Evolutionary conservation across 23 tunicate genomes (phyloP), one percentile per base, ranked within the genome.

Genomic region (Styela plicata): DNA sequence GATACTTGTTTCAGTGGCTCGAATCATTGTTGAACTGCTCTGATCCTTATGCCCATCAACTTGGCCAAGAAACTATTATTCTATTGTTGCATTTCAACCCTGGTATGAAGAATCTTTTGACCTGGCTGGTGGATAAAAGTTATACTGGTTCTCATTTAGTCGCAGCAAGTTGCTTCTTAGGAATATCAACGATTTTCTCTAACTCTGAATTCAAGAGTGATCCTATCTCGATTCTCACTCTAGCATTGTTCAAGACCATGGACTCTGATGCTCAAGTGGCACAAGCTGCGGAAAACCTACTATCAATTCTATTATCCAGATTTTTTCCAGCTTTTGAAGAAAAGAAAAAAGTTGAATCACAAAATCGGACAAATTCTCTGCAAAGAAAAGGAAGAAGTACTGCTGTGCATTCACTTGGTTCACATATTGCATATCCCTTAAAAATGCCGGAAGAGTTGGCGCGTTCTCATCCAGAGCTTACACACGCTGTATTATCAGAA

Each of bases 81-180:
- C 19, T 87, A 63, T 65, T 92, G 64, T 36, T 92, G 32, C 84
- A 89, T 64, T 83, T 88, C 31, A 92, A 92, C 69, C 67, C 74
- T 10, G 74, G 63, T 36, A 36, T 36, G 10, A 69, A 77, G 27
- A 29, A 74, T 5, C 80, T 83, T 16, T 57, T 87, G 52, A 20
- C 83, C 21, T 92, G 97, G 97, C 34, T 92, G 68, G 69, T 92
- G 34, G 97, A 80, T 36, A 92, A 92, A 35, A 87, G 97, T 63
- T 92, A 87, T 86, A 87, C 91, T 17, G 91, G 88, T 2, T 32
- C 86, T 1, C 74, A 34, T 29, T 84, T 84, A 30, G 89, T 92
- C n/a, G 63, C 89, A 0, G 27, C 74, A 18, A 86, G 86, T 33
- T 92, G 97, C 67, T 92, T 92, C 64, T 71, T 81, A 28, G 82